These are phyloP conservation scores for Tethea ocularis DNA, from an alignment of 2,888 invertebrate species.

Conservation along the genomic window DNA sequence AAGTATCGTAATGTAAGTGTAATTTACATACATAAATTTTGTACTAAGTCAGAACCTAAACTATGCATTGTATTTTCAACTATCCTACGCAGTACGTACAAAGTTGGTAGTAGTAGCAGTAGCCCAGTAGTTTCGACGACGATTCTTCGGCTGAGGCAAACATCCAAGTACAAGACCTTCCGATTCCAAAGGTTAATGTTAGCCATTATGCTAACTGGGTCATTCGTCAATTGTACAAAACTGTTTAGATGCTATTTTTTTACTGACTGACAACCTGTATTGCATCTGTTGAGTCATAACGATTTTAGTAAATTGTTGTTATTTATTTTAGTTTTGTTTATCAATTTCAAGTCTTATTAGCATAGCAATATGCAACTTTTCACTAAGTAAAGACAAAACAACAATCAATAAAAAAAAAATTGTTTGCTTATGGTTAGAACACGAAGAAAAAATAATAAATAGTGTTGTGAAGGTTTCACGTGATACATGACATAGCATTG, in stretches of 20 bases:
- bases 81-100: no score
- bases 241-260: slow-evolving; percentile 8
- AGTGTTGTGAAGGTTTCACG: not conserved
- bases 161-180: not conserved
- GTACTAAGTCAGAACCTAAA: no score
- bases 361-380: not conserved
- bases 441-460: not conserved
- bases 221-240: slow-evolving; percentile 11
- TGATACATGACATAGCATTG: slow-evolving; percentile 19
- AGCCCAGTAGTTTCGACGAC: no score
- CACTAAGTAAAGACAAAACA: no score
- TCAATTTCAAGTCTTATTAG: not conserved
- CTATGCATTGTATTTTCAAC: no score
- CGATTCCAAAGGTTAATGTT: not conserved
- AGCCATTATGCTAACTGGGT: slow-evolving; percentile 16
- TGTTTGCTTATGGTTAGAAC: no score
- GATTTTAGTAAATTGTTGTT: not conserved
- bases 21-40: no score
- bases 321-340: not conserved
- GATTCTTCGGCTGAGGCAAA: not conserved
- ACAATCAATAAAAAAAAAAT: no score
- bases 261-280: not conserved
- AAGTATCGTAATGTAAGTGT: no score
- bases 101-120: no score
- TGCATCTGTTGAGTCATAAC: not conserved